These are phyloP conservation scores for Stenurella melanura DNA, from an alignment of 2,888 invertebrate genomes.

Conservation along the genomic window DNA sequence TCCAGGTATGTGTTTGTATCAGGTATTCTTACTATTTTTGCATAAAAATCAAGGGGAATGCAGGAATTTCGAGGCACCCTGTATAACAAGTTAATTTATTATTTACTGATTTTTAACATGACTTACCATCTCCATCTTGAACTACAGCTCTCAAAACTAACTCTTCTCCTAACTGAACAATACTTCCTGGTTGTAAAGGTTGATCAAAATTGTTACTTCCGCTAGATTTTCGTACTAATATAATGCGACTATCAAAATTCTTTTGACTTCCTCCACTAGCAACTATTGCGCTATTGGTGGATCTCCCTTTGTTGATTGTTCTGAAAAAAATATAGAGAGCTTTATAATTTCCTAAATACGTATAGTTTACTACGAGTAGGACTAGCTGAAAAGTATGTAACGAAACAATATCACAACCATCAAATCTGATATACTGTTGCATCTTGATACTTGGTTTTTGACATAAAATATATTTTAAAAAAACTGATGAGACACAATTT, in stretches of 20 bases:
- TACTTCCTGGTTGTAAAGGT: constrained; percentile 74
- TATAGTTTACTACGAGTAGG: too few species aligned
- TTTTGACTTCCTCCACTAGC: constrained; percentile 76
- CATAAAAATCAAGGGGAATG: too few species aligned
- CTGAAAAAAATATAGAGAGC: constrained; percentile 46
- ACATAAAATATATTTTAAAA: too few species aligned
- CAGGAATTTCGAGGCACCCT: too few species aligned
- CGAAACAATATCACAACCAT: too few species aligned
- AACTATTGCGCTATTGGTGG: constrained; percentile 67
- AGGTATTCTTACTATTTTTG: too few species aligned
- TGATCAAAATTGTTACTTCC: constrained; percentile 74
- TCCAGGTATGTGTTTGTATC: too few species aligned
- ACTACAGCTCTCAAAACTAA: constrained; percentile 75
- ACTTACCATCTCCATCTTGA: constrained; percentile 76
- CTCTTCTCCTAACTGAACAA: constrained; percentile 77
- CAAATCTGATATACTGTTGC: too few species aligned
- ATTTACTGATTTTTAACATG: neutral
- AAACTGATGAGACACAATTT: too few species aligned
- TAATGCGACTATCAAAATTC: constrained; percentile 75
- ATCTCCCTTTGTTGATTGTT: constrained; percentile 65
- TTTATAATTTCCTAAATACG: too few species aligned
- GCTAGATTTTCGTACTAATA: constrained; percentile 73
- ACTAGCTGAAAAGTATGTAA: too few species aligned
- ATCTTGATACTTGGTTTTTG: too few species aligned
- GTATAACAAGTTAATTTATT: neutral